A percentile compares a stretch with the other conserved stretches of the same genome.
phyloP scores from a whole-genome alignment of 2,797 vertebrate species.

The Trachurus trachurus region DNA sequence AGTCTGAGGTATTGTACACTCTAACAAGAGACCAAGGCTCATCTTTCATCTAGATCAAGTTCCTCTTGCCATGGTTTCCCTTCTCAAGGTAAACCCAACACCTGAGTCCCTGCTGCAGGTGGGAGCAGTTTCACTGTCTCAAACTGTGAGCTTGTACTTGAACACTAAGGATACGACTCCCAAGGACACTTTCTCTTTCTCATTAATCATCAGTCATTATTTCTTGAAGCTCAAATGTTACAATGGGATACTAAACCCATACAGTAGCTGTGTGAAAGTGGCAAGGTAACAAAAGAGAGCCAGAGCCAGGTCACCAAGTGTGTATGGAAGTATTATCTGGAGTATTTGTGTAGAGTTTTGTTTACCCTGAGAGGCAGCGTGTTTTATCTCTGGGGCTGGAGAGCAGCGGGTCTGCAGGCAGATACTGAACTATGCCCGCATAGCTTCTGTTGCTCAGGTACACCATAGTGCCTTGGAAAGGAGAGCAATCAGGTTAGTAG shows the following conservation, averaged over 20 bases:
- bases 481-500: slow-evolving; percentile 11
- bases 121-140: slow-evolving; percentile 37
- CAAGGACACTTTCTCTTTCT: slow-evolving; percentile 43
- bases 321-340: not conserved
- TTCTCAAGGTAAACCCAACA: slow-evolving; percentile 72
- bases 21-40: slow-evolving; percentile 48
- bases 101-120: slow-evolving; percentile 49
- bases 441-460: slow-evolving; percentile 89
- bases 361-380: slow-evolving; percentile 90
- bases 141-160: slow-evolving; percentile 40
- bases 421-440: slow-evolving; percentile 87
- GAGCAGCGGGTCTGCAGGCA: slow-evolving; percentile 82
- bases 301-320: not conserved
- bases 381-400: slow-evolving; percentile 89
- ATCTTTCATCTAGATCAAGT: slow-evolving; percentile 78
- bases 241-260: not conserved
- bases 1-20: slow-evolving; percentile 15
- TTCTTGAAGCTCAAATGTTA: not conserved
- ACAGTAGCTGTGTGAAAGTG: not conserved
- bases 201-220: slow-evolving; percentile 3
- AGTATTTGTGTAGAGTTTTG: not conserved
- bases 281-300: not conserved
- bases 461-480: slow-evolving; percentile 82
- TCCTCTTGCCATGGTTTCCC: slow-evolving; percentile 55
- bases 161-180: slow-evolving; percentile 44